Percentiles rank a stretch among this genome's conserved stretches.
phyloP scores from a whole-genome alignment of 1,140 invertebrate genomes.

The Aphelinus certus region DNA sequence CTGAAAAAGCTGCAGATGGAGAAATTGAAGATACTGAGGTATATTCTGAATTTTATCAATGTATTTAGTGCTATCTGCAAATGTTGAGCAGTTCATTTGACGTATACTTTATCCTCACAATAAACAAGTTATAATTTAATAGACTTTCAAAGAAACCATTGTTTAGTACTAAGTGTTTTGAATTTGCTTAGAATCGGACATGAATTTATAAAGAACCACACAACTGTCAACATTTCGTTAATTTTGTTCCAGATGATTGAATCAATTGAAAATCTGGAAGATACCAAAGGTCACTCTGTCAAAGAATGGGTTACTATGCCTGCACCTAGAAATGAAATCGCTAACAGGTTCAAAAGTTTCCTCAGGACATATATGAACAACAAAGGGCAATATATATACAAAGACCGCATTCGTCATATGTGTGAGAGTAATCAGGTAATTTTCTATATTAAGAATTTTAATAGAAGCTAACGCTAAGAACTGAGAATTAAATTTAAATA shows the following conservation, averaged over 20 bases:
- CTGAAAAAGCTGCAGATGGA: constrained; percentile 87
- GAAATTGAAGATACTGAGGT: constrained; percentile 80
- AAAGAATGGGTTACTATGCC: constrained; percentile 97
- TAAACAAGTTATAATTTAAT: constrained; percentile 9
- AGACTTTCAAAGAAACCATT: neutral
- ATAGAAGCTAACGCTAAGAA: neutral
- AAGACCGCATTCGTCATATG: constrained; percentile 94
- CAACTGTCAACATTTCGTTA: constrained; percentile 17
- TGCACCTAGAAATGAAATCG: constrained; percentile 95
- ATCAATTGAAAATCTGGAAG: constrained; percentile 98
- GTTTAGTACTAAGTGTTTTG: neutral
- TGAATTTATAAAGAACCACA: neutral
- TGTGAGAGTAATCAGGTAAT: constrained; percentile 84
- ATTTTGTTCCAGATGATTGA: constrained; percentile 79
- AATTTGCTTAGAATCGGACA: neutral
- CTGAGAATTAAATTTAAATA: constrained; percentile 9
- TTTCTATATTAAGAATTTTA: constrained; percentile 11
- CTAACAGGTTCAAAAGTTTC: constrained; percentile 96
- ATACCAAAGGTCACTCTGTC: constrained; percentile 89
- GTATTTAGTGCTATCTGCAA: constrained; percentile 11
- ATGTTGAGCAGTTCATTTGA: constrained; percentile 21
- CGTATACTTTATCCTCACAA: neutral
- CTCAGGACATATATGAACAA: constrained; percentile 88
- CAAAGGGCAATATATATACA: constrained; percentile 89
- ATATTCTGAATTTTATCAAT: constrained; percentile 18